Evolutionary conservation across 2,888 invertebrate genomes (phyloP).

Genomic region (Anthoptus insignis): DNA sequence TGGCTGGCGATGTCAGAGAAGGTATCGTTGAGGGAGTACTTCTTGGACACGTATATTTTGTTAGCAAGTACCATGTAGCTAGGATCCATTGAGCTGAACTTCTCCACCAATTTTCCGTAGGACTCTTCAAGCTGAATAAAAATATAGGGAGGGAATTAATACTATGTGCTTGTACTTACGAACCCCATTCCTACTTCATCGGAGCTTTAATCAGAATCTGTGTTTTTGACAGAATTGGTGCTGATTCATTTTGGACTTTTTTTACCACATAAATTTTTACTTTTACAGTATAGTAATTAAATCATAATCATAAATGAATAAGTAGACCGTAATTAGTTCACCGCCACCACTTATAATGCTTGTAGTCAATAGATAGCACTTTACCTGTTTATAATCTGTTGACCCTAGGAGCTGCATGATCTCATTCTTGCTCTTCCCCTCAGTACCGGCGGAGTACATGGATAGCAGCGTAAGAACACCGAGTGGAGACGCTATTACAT

Average conservation of each 20-base stretch:
- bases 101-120: constrained; percentile 53
- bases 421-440: constrained; percentile 49
- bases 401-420: constrained; percentile 56
- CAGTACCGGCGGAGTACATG: constrained; percentile 57
- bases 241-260: no score
- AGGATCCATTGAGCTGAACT: constrained; percentile 55
- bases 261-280: no score
- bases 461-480: constrained; percentile 60
- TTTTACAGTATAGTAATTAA: no score
- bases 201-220: no score
- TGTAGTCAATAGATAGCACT: no score
- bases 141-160: no score
- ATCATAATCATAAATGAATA: no score
- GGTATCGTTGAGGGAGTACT: constrained; percentile 47
- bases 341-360: no score
- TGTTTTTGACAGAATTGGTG: no score
- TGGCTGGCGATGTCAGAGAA: constrained; percentile 50
- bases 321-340: no score
- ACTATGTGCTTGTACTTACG: no score
- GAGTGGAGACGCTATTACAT: constrained; percentile 63
- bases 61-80: constrained; percentile 59
- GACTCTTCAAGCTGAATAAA: constrained; percentile 53
- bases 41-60: constrained; percentile 58
- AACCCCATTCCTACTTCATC: no score
- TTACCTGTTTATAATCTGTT: constrained; percentile 55